Conservation (phyloP, 2,113 vertebrate genomes). For the Balaeniceps rex region DNA sequence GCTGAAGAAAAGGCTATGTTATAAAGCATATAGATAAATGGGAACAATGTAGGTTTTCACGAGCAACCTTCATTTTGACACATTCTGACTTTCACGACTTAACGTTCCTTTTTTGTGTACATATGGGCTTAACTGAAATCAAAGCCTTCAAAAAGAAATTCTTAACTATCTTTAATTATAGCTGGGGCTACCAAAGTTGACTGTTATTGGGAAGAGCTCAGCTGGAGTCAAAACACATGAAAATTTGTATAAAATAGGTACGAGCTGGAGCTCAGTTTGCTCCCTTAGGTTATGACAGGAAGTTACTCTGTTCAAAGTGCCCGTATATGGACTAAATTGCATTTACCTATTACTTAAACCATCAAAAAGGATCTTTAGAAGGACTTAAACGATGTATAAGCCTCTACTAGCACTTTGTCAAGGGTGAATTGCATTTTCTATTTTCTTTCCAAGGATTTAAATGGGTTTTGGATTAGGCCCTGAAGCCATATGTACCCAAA, state of each 20-base stretch:
- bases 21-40: not conserved
- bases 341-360: conserved; percentile 54
- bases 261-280: not conserved
- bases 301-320: not conserved
- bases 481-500: not conserved
- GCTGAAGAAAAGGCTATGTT: not conserved
- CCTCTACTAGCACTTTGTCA: conserved; percentile 5
- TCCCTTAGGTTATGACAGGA: not conserved
- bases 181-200: not conserved
- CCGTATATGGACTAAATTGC: conserved; percentile 5
- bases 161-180: conserved; percentile 48
- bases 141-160: conserved; percentile 15
- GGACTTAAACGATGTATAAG: conserved; percentile 29
- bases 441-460: conserved; percentile 47
- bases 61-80: not conserved
- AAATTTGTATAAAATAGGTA: conserved; percentile 1
- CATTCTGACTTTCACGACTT: not conserved
- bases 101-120: not conserved
- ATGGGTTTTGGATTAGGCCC: conserved; percentile 40
- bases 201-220: conserved; percentile 30
- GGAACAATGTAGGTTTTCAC: not conserved
- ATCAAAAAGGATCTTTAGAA: conserved; percentile 42
- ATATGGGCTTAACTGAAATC: not conserved
- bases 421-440: conserved; percentile 16
- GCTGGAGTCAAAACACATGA: conserved; percentile 31